phyloP scores from a whole-genome alignment of 2,888 invertebrate species.

The Heliconius ethilla region DNA sequence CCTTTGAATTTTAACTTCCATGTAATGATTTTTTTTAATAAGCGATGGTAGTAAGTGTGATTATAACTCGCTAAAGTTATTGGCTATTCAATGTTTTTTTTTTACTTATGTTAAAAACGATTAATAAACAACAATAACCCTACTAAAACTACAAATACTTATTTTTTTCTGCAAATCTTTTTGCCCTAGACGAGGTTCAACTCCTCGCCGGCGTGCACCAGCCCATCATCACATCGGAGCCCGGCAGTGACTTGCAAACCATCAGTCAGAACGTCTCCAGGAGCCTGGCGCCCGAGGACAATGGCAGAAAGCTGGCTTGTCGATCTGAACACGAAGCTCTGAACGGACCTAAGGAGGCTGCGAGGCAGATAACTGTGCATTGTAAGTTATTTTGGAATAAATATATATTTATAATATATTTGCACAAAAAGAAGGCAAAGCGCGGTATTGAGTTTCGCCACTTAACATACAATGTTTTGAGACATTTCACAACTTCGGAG shows the following conservation, averaged over 20 bases:
- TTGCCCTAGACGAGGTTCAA: constrained; percentile 81
- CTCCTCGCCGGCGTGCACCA: constrained; percentile 82
- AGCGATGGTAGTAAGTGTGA: too few relatives aligned
- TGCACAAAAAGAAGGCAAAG: neutral
- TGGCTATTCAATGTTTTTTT: too few relatives aligned
- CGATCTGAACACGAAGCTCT: constrained; percentile 85
- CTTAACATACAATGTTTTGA: too few relatives aligned
- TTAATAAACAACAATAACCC: too few relatives aligned
- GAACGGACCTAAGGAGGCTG: constrained; percentile 59
- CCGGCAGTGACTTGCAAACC: constrained; percentile 82
- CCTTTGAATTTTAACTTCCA: too few relatives aligned
- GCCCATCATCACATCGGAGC: constrained; percentile 76
- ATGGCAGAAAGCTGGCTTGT: constrained; percentile 85
- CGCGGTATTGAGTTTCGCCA: too few relatives aligned
- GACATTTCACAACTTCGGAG: too few relatives aligned
- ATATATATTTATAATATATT: neutral
- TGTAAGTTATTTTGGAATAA: neutral
- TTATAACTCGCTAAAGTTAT: too few relatives aligned
- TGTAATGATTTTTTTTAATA: too few relatives aligned
- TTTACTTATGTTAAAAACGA: too few relatives aligned
- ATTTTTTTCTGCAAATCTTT: neutral
- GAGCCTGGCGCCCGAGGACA: constrained; percentile 83
- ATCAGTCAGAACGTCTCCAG: constrained; percentile 85
- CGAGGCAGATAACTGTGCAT: constrained; percentile 61
- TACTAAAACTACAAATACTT: too few relatives aligned